Evolutionary conservation across 64 coral and sea anemone species (phyloP).

Genomic region (Pocillopora damicornis): DNA sequence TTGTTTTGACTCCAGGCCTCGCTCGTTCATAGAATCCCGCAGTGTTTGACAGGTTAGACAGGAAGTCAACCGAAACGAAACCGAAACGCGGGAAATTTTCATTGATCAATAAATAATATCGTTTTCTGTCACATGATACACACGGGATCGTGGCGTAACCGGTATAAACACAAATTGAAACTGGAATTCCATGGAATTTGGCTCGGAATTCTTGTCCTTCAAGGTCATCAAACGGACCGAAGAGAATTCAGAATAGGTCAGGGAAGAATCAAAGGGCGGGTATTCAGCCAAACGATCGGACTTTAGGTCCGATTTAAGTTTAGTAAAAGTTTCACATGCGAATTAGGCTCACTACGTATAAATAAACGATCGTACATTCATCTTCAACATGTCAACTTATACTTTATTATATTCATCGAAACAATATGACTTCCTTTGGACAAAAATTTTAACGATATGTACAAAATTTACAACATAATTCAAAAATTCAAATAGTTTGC

Average conservation of each 20-base stretch:
- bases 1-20: conserved; percentile 12
- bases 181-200: background rate
- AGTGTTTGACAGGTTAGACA: background rate
- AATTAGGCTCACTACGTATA: too few relatives aligned
- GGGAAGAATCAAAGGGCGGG: background rate
- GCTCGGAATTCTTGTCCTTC: background rate
- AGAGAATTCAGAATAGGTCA: background rate
- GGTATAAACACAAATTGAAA: conserved; percentile 14
- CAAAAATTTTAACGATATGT: background rate
- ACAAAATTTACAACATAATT: conserved; percentile 35
- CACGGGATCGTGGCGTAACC: conserved; percentile 30
- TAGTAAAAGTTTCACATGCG: too few relatives aligned
- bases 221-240: background rate
- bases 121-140: conserved; percentile 34
- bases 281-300: too few relatives aligned
- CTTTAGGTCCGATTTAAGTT: too few relatives aligned
- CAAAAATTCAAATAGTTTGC: background rate
- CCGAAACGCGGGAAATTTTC: conserved; percentile 7
- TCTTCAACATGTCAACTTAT: too few relatives aligned
- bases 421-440: background rate
- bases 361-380: too few relatives aligned
- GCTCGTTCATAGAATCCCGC: background rate
- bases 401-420: background rate
- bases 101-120: conserved; percentile 36
- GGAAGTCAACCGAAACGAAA: background rate